Evolutionary conservation across 2,113 vertebrate species (phyloP), one percentile per base, ranked within the genome.

Genomic region (Aspidoscelis tigris): DNA sequence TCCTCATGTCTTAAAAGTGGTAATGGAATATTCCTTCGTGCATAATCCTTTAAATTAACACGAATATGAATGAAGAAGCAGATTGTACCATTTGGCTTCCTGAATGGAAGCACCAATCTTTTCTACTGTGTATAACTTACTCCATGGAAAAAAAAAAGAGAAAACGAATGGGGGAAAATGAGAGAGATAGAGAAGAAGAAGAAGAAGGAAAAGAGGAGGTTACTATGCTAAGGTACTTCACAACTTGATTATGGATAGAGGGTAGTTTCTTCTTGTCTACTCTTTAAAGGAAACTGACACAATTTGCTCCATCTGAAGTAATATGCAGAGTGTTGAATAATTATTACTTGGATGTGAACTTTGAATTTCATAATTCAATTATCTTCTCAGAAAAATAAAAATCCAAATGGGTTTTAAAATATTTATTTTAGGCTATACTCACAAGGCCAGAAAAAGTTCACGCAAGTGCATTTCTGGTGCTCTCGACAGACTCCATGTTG

Each of bases 41-140:
- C 43, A 55, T 75, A 75, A 69, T 75, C 39, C 71, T 85, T 76
- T 76, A 76, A 69, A 75, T 80, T 76, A 66, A 76, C 41, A 50
- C 69, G 78, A n/a, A 80, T 68, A 53, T 74, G 68, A 85, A 58
- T 47, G 22, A 85, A 80, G 72, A 10, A 74, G n/a, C 55, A 55
- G 26, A 80, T 14, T 75, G 61, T 9, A 8, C 70, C 41, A 47
- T 50, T 53, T 39, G 43, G 77, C 39, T 74, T 44, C 22, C 24
- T 33, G 11, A 39, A 44, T 70, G 50, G 3, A 4, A 72, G 55
- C 24, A 2, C 68, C 44, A 61, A 72, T 43, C 53, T 64, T 64
- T 61, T 18, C 24, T 16, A 16, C 16, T 61, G 2, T 53, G 10
- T 14, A 7, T 64, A 39, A n/a, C 41, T 55, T n/a, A 55, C 12